phyloP scores from a whole-genome alignment of 1,140 invertebrate species.

The Drosophila willistoni region DNA sequence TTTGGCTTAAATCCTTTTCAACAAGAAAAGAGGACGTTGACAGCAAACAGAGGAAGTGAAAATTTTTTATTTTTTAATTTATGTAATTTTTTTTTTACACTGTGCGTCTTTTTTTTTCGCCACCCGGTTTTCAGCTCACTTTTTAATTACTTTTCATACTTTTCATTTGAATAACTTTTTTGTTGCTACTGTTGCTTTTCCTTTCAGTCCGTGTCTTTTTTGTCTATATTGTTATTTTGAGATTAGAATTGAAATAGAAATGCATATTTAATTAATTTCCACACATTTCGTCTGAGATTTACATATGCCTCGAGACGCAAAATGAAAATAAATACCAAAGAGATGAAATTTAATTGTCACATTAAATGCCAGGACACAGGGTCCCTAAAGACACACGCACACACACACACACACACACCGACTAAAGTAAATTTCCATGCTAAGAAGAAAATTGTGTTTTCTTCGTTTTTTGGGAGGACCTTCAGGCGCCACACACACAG shows the following conservation, averaged over 20 bases:
- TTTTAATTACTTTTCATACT: slow-evolving; percentile 80
- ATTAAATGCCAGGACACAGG: slow-evolving; percentile 66
- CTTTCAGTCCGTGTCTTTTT: slow-evolving; percentile 20
- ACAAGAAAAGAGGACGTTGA: slow-evolving; percentile 36
- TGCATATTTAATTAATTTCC: slow-evolving; percentile 14
- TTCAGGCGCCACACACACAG: slow-evolving; percentile 3
- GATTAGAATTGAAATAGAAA: slow-evolving; percentile 24
- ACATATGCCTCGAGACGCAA: slow-evolving; percentile 56
- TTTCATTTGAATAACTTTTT: slow-evolving; percentile 75
- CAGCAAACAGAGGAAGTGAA: slow-evolving; percentile 59
- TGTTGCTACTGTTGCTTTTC: slow-evolving; percentile 47
- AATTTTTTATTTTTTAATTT: slow-evolving; percentile 65
- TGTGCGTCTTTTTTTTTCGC: slow-evolving; percentile 24
- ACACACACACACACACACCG: slow-evolving; percentile 28
- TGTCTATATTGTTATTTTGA: slow-evolving; percentile 65
- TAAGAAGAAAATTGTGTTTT: slow-evolving; percentile 9
- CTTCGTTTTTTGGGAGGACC: slow-evolving; percentile 5
- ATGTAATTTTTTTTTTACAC: slow-evolving; percentile 58
- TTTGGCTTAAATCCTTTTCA: slow-evolving; percentile 71
- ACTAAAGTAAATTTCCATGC: slow-evolving; percentile 16
- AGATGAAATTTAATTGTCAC: slow-evolving; percentile 79
- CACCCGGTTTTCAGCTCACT: slow-evolving; percentile 59
- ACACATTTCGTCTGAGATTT: slow-evolving; percentile 41
- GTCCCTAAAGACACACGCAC: slow-evolving; percentile 50
- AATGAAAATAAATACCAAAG: slow-evolving; percentile 31